Base-by-base conservation (phyloP, 2,113 vertebrate genomes). In the Butorides virescens region DNA sequence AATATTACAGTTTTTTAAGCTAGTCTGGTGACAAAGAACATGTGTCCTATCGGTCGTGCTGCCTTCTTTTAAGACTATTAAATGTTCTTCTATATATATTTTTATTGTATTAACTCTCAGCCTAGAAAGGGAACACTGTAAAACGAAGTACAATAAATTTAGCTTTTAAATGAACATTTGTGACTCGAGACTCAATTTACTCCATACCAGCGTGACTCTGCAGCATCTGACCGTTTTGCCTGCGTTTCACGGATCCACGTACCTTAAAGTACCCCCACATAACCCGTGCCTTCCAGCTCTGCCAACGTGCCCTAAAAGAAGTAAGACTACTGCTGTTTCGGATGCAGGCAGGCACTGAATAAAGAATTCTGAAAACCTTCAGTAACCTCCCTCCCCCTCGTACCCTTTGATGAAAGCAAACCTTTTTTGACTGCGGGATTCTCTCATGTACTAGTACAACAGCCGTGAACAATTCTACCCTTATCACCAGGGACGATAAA, bases 101-200 rank as follows among this genome's bases (percentile, higher is more conserved):
- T 97, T 98, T 97, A 97, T 95, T 98, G 96, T 96, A 96, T 96
- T 95, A 87, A 91, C 65, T 95, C 95, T 88, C 91, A 93, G 68
- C 79, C 96, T 98, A 98, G 93, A 97, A 97, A 97, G 95, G 95
- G 96, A 97, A 97, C 93, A 96, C 96, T 98, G 96, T 98, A 98
- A 98, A 98, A 95, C 95, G 88, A 97, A 98, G 92, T 98, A 97
- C 98, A 98, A 98, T 98, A 98, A 98, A 98, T 98, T 98, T 96
- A 98, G 98, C 96, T 98, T 97, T 98, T 97, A 98, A 97, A 97
- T 91, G 73, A 96, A 95, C 30, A 7, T 74, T 77, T 92, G 14
- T 92, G 67, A 29, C 53, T 82, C 29, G 4, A 65, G 44, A 58
- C 82, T 95, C 37, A 46, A 10, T 86, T 91, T 85, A 22, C 13